A percentile compares a stretch with the other conserved stretches of the same genome.
phyloP scores from a whole-genome alignment of 2,797 vertebrate genomes.

The Rhinophrynus dorsalis region DNA sequence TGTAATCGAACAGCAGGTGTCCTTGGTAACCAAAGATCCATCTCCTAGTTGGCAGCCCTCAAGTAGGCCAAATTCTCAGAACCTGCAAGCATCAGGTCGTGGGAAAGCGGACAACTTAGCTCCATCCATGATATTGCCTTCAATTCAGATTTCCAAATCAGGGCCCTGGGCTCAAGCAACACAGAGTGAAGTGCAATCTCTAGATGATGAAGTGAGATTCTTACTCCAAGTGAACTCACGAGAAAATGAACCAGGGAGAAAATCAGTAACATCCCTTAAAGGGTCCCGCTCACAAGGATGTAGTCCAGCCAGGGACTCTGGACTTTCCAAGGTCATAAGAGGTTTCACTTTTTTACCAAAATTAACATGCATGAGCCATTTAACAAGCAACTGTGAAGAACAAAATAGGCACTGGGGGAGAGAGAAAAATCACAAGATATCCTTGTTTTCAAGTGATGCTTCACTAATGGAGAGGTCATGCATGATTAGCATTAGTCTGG shows the following conservation, averaged over 20 bases:
- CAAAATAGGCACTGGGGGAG: conserved; percentile 1
- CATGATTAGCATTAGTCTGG: conserved; percentile 32
- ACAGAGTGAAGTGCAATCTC: conserved; percentile 27
- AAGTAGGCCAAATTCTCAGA: conserved; percentile 56
- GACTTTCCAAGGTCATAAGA: conserved; percentile 40
- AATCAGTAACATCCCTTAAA: conserved; percentile 37
- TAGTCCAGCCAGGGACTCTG: conserved; percentile 45
- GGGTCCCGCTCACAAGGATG: conserved; percentile 49
- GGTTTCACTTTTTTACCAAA: conserved; percentile 49
- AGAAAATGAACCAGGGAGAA: conserved; percentile 22
- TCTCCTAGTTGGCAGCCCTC: conserved; percentile 65
- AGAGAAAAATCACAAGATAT: conserved; percentile 4
- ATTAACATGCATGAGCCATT: conserved; percentile 41
- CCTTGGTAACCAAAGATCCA: conserved; percentile 59
- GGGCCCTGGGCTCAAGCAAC: conserved; percentile 38
- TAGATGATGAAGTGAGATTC: conserved; percentile 30
- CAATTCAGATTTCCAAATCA: conserved; percentile 49
- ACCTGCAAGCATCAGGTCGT: conserved; percentile 35
- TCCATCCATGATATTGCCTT: conserved; percentile 42
- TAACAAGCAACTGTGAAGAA: conserved; percentile 30
- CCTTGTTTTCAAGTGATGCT: conserved; percentile 13
- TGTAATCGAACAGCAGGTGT: conserved; percentile 58
- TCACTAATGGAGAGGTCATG: conserved; percentile 36
- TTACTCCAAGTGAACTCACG: conserved; percentile 49
- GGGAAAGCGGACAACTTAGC: conserved; percentile 41